Evolutionary conservation across 2,113 vertebrate genomes (phyloP), one percentile per base, ranked within the genome.

Genomic region (Oncorhynchus keta): DNA sequence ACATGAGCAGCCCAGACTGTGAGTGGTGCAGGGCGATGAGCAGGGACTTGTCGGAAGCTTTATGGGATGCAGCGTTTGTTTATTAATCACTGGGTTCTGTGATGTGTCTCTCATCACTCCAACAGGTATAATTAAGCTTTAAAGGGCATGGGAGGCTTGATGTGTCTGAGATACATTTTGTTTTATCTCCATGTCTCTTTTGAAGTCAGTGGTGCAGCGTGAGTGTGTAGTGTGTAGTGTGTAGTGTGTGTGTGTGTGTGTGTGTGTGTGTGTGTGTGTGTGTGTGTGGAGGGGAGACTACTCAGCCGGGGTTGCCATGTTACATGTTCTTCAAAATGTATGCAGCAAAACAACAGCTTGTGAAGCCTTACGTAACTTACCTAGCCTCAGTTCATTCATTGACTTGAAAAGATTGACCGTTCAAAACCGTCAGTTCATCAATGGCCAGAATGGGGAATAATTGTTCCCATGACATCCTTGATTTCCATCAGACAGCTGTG

Each of bases 91-190:
- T 77, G 85, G 88, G 92, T 93, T 91, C 83, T 92, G 91, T 78
- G 87, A 94, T 93, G 92, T 94, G 94, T 94, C 95, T 93, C 89
- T 96, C 95, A 93, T 92, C 94, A 84, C 92, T 75, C 84, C 86
- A 91, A 94, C 95, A 96, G 95, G 94, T 96, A 94, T 95, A 95
- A 94, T 95, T 92, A 93, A 89, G 92, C 92, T 92, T 93, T 94
- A 94, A 90, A 95, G 95, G 91, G 85, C 90, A 95, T 62, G 81
- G 82, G 79, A 89, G 83, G 91, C 91, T 93, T 92, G 85, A 92
- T 93, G 92, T 91, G 91, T 92, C 91, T 92, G 89, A 88, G 89
- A 83, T 89, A 91, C 91, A 93, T 94, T 93, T 93, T 89, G 91
- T 91, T 91, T 92, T 87, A 87, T 91, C 91, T 93, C 87, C 81